Evolutionary conservation across 2,113 vertebrate genomes (phyloP), one percentile per base, ranked within the genome.

Genomic region (Vidua chalybeata): DNA sequence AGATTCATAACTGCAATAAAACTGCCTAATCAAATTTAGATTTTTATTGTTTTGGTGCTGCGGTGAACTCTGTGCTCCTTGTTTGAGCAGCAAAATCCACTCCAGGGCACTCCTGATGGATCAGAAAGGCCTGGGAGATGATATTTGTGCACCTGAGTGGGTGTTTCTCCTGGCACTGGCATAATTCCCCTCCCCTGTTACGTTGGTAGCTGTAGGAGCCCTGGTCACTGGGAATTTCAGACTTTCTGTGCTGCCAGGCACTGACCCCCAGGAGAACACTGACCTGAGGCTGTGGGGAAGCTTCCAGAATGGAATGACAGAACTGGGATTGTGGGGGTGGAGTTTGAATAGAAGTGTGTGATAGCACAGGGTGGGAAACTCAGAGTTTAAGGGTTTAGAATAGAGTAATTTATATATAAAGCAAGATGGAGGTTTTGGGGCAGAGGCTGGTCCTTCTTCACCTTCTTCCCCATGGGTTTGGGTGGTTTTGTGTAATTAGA

Each of bases 1-100:
- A 97, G 82, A 97, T 97, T 97, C 89, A 92, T 93, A 92, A 93
- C 66, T 96, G 62, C 82, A 94, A 67, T 96, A 94, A 95, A 93
- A 64, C 54, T 82, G 31, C 37, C 59, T 68, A 84, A 84, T 87
- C 17, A 18, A 76, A 83, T 79, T 89, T 86, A 92, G 59, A 33
- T 84, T 74, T 80, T 84, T 63, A 10, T 46, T 45, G n/a, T 77
- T 84, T 56, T 11, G 3, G 24, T 73, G 52, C 58, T 37, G n/a
- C 78, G 46, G 8, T 63, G 80, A 73, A 37, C 52, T 0, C 8
- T 2, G 23, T 51, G 63, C 66, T 80, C 15, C 8, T 71, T 21
- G 8, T 91, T 9, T 61, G 17, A 86, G 88, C 68, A 19, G 6
- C 73, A 63, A 39, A 77, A 78, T 56, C 31, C 23, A 6, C n/a